These are phyloP conservation scores for Carlito syrichta DNA, from an alignment of 2,113 vertebrate species.

Conservation along the genomic window DNA sequence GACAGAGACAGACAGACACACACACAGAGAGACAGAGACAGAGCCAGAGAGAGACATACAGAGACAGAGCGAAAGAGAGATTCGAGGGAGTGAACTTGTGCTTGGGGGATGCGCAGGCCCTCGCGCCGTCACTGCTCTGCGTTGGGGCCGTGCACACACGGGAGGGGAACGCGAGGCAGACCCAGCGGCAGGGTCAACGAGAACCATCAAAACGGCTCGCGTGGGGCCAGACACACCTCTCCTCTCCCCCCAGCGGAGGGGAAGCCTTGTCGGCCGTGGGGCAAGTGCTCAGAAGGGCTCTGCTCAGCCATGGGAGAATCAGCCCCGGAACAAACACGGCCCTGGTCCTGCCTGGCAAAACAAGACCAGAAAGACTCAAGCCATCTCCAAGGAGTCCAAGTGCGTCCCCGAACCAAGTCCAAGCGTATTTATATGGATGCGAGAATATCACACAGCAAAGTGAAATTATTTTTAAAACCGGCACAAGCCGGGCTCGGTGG, in stretches of 20 bases:
- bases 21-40: no score
- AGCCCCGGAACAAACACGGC: neutral
- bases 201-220: rapidly evolving
- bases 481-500: neutral
- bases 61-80: no score
- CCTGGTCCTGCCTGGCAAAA: neutral
- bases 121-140: no score
- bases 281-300: neutral
- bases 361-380: neutral
- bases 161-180: neutral
- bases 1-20: no score
- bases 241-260: neutral
- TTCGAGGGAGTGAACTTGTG: no score
- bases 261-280: neutral
- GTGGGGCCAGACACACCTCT: neutral
- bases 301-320: neutral
- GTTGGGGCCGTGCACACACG: neutral
- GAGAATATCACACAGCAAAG: neutral
- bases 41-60: no score
- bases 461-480: neutral
- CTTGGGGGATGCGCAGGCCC: no score
- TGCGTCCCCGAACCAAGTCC: neutral
- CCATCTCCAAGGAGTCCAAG: neutral
- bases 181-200: neutral
- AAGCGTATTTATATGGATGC: neutral